Evolutionary conservation across 2,113 vertebrate genomes (phyloP).

Genomic region (Cavia aperea): DNA sequence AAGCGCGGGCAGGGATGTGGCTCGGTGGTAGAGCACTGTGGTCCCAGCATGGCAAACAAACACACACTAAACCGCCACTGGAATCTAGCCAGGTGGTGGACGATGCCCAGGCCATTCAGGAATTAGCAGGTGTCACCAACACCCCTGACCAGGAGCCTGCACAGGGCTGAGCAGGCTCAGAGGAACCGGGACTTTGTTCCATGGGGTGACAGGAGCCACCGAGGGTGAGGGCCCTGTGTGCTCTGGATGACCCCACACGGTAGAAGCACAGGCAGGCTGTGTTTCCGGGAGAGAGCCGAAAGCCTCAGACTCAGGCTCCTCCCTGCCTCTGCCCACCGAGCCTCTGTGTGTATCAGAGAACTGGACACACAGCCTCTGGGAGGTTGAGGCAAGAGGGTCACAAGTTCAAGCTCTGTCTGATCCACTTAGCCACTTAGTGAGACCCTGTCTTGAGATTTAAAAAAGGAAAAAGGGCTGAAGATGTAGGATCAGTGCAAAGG

Average conservation of each 20-base stretch:
- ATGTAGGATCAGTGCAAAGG: neutral
- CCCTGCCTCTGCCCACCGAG: neutral
- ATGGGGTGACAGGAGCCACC: neutral
- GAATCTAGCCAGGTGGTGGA: neutral
- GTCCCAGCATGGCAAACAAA: neutral
- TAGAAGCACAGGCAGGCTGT: neutral
- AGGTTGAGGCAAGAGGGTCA: neutral
- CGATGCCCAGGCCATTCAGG: neutral
- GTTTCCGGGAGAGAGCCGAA: neutral
- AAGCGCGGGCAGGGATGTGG: neutral
- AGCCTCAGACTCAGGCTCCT: neutral
- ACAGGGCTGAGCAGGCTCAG: neutral
- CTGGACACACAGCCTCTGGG: neutral
- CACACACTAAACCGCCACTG: neutral
- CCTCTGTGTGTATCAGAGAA: neutral
- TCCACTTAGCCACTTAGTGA: neutral
- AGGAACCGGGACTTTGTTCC: neutral
- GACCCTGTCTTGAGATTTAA: neutral
- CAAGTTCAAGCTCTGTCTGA: neutral
- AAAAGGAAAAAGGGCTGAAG: neutral
- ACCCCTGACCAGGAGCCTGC: neutral
- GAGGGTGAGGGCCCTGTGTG: neutral
- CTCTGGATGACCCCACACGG: neutral
- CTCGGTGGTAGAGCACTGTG: neutral
- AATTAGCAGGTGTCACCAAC: neutral